A percentile compares a stretch with the other conserved stretches of the same genome.
phyloP scores from a whole-genome alignment of 2,113 vertebrate species.

The Chlamydotis undulata region DNA sequence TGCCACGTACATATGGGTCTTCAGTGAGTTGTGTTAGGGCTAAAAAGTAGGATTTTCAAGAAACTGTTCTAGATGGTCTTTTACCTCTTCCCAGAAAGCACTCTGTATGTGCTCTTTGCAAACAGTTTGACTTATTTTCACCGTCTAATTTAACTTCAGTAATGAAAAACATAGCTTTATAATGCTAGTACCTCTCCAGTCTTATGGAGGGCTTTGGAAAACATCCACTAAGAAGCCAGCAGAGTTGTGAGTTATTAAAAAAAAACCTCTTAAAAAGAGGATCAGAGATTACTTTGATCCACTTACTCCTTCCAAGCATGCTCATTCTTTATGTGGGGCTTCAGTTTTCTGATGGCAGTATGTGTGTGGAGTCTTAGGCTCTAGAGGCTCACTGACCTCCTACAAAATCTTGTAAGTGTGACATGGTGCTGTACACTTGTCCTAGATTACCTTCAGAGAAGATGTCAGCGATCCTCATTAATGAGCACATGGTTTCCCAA shows the following conservation, averaged over 20 bases:
- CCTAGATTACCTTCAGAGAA: neutral
- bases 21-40: neutral
- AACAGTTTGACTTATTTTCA: neutral
- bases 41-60: neutral
- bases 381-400: neutral
- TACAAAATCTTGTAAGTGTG: neutral
- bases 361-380: neutral
- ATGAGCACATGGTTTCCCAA: neutral
- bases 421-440: neutral
- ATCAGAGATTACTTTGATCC: neutral
- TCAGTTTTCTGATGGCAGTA: neutral
- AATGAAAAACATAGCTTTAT: neutral
- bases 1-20: neutral
- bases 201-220: neutral
- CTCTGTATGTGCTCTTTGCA: neutral
- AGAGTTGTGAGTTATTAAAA: neutral
- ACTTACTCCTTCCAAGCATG: neutral
- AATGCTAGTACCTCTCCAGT: neutral
- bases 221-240: neutral
- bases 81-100: neutral
- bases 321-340: neutral
- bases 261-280: neutral
- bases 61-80: neutral
- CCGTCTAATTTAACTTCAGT: neutral
- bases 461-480: neutral